A percentile compares a stretch with the other conserved stretches of the same genome.
phyloP scores from a whole-genome alignment of 2,113 vertebrate species.

The Falcunculus frontatus region DNA sequence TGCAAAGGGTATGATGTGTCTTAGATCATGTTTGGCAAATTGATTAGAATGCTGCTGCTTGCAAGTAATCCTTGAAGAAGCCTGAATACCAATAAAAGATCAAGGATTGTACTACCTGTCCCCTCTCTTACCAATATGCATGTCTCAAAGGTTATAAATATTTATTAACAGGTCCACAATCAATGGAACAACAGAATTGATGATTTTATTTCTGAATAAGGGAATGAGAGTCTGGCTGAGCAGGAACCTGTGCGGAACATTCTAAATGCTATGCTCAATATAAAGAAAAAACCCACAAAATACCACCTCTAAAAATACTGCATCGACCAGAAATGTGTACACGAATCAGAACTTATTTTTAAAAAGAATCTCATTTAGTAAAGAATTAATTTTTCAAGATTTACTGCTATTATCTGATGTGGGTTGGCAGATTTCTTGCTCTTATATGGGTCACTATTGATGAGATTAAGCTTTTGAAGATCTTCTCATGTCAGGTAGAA shows the following conservation, averaged over 20 bases:
- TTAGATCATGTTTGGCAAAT: background rate
- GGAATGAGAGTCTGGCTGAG: slow-evolving; percentile 12
- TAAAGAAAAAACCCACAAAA: background rate
- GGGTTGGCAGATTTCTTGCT: background rate
- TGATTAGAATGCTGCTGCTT: background rate
- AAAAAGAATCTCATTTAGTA: background rate
- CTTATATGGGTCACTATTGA: background rate
- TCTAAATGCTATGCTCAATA: background rate
- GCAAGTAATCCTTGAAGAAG: background rate
- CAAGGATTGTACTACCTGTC: background rate
- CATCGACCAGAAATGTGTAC: background rate
- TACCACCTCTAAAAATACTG: background rate
- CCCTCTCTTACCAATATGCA: background rate
- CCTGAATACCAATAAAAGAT: background rate
- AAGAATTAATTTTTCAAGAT: background rate
- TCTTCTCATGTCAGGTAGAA: background rate
- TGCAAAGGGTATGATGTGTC: background rate
- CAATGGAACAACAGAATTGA: slow-evolving; percentile 21
- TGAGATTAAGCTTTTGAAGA: background rate
- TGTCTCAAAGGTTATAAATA: background rate
- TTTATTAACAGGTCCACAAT: slow-evolving; percentile 29
- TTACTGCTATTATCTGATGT: background rate
- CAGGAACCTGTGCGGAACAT: background rate
- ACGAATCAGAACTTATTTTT: background rate
- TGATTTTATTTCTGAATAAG: slow-evolving; percentile 40